Evolutionary conservation across 2,888 invertebrate species (phyloP), one percentile per base, ranked within the genome.

Genomic region (Drosophila lutescens): DNA sequence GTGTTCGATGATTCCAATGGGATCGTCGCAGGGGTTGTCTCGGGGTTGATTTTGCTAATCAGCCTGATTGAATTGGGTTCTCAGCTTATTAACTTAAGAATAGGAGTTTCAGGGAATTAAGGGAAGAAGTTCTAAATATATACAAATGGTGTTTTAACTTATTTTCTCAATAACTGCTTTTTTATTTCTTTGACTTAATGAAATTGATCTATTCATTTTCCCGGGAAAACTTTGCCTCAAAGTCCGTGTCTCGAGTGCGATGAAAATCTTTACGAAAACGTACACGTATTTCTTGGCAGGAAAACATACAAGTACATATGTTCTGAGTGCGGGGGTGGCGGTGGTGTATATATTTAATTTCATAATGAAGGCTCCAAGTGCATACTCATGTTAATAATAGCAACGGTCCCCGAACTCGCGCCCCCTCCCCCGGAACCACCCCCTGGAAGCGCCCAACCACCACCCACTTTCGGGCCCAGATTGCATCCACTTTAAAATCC

Each of bases 401-500:
- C 76, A 58, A 46, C 49, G 72, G 68, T 32, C 32, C 20, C 38
- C 20, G 17, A 43, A 41, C 30, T 30, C 30, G 41, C 20, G 7
- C 49, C 36, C 73, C 12, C 12, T 6, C n/a, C 23, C 15, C 34
- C 34, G 38, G 9, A 15, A 30, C 65, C 30, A 32, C 63, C 54
- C 54, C 49, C 55, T 34, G 41, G 30, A 15, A 20, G 7, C n/a
- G 36, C 26, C 53, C 67, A 54, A 20, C 15, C n/a, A 44, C 23
- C 53, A 44, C 26, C 53, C 67, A 54, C 43, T 60, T 60, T 44
- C 41, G 17, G 68, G 36, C 41, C 46, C 75, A 74, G 61, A 79
- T 80, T 80, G 85, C 86, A 84, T 82, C 58, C 84, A 84, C 84
- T 85, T 81, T 80, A 81, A 81, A 86, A 81, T 78, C 76, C 86